These are phyloP conservation scores for Accipiter virgatus DNA, from an alignment of 2,113 vertebrate species.

Conservation along the genomic window DNA sequence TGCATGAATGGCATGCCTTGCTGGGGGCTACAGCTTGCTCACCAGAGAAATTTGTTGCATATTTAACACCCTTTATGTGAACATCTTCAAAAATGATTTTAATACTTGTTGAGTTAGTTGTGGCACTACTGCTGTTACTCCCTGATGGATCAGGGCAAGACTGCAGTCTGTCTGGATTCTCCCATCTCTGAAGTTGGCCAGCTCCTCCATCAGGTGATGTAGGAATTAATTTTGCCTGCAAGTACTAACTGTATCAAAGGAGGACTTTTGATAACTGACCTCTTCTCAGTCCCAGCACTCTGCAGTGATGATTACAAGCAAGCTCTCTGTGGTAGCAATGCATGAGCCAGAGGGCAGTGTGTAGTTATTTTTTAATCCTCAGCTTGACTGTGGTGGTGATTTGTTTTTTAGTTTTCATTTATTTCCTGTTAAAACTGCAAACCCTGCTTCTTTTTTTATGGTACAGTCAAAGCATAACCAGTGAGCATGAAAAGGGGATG, in stretches of 20 bases:
- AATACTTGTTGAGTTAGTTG: not conserved
- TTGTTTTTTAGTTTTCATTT: conserved; percentile 53
- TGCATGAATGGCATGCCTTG: not conserved
- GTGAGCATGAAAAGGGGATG: not conserved
- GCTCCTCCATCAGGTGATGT: conserved; percentile 1
- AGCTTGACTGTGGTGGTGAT: conserved; percentile 4
- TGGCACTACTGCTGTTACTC: not conserved
- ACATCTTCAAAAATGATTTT: not conserved
- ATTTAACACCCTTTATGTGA: conserved; percentile 17
- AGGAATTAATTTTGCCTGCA: conserved; percentile 52
- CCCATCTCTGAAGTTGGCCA: not conserved
- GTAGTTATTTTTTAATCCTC: conserved; percentile 49
- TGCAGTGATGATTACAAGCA: conserved; percentile 10
- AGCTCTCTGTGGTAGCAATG: conserved; percentile 27
- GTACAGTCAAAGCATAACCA: not conserved
- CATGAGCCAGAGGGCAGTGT: conserved; percentile 61
- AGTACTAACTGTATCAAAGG: conserved; percentile 20
- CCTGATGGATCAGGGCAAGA: not conserved
- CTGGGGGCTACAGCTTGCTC: conserved; percentile 13
- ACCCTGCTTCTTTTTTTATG: not conserved
- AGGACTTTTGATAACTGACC: conserved; percentile 3
- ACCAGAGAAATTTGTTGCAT: not conserved
- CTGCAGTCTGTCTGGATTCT: not conserved
- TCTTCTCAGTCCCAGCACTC: conserved; percentile 33
- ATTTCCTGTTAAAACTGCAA: conserved; percentile 55